These are phyloP conservation scores for Eonycteris spelaea DNA, from an alignment of 2,113 vertebrate species.

Conservation along the genomic window DNA sequence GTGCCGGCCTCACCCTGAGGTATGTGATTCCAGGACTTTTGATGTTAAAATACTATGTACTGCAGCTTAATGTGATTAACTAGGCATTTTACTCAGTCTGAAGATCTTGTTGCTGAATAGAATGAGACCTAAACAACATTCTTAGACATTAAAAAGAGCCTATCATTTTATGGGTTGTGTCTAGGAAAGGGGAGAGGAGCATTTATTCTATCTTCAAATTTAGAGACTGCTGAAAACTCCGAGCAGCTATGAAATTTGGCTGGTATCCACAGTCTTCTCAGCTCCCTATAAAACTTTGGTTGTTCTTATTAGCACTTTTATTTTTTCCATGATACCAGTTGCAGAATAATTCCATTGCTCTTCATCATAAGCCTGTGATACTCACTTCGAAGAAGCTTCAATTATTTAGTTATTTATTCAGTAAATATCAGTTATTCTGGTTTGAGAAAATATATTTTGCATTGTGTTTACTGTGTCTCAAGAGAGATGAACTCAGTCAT, in stretches of 20 bases:
- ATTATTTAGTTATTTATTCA: constrained; percentile 20
- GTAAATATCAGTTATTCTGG: constrained; percentile 34
- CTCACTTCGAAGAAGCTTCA: constrained; percentile 14
- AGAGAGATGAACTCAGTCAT: constrained; percentile 61
- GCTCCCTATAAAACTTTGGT: constrained; percentile 21
- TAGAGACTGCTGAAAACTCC: background rate
- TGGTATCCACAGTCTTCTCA: background rate
- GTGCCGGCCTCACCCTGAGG: background rate
- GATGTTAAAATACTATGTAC: background rate
- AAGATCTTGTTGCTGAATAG: background rate
- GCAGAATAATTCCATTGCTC: constrained; percentile 37
- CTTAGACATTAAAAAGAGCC: constrained; percentile 4
- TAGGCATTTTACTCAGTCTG: background rate
- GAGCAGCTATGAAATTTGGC: background rate
- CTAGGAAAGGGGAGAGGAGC: background rate
- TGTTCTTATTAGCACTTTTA: constrained; percentile 13
- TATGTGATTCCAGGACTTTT: background rate
- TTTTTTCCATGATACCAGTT: background rate
- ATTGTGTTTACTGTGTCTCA: constrained; percentile 58
- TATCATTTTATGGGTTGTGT: background rate
- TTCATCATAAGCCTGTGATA: constrained; percentile 1
- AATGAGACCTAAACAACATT: background rate
- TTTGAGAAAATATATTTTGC: constrained; percentile 48
- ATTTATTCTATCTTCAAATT: background rate
- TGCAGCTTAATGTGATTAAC: background rate